phyloP scores from a whole-genome alignment of 2,888 invertebrate species.

The Drosophila stalkeri region DNA sequence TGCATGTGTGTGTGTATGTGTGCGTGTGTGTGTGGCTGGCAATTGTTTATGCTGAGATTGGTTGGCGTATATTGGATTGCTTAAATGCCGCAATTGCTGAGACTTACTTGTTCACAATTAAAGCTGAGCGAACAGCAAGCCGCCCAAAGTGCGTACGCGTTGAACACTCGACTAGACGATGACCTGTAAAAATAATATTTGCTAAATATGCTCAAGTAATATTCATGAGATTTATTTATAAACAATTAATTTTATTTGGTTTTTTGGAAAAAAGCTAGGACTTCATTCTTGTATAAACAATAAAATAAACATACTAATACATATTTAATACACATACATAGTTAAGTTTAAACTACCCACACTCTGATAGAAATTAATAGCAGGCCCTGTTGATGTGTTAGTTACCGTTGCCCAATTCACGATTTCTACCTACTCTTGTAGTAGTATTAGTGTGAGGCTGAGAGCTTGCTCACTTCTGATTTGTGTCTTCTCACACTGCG shows the following conservation, averaged over 20 bases:
- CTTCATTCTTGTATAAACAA: too few species aligned
- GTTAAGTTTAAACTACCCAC: too few species aligned
- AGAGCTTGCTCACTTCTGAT: too few species aligned
- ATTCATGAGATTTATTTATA: not conserved
- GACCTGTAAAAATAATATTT: not conserved
- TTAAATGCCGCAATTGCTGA: constrained; percentile 37
- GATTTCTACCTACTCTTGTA: not conserved
- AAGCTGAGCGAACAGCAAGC: constrained; percentile 13
- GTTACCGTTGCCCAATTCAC: not conserved
- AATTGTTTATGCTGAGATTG: constrained; percentile 39
- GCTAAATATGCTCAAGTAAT: too few species aligned
- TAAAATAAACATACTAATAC: too few species aligned
- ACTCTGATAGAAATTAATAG: too few species aligned
- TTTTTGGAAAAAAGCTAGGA: too few species aligned
- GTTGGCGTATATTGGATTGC: constrained; percentile 13
- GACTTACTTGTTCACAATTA: constrained; percentile 27
- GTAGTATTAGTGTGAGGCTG: not conserved
- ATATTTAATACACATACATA: too few species aligned
- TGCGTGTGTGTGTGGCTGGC: constrained; percentile 5
- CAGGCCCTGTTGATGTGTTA: too few species aligned
- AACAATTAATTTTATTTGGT: not conserved
- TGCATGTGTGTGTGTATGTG: constrained; percentile 1
- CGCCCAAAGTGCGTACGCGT: not conserved
- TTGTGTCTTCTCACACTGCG: too few species aligned
- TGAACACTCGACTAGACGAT: not conserved